Conservation (phyloP, 2,113 vertebrate genomes). For the Macaca mulatta region DNA sequence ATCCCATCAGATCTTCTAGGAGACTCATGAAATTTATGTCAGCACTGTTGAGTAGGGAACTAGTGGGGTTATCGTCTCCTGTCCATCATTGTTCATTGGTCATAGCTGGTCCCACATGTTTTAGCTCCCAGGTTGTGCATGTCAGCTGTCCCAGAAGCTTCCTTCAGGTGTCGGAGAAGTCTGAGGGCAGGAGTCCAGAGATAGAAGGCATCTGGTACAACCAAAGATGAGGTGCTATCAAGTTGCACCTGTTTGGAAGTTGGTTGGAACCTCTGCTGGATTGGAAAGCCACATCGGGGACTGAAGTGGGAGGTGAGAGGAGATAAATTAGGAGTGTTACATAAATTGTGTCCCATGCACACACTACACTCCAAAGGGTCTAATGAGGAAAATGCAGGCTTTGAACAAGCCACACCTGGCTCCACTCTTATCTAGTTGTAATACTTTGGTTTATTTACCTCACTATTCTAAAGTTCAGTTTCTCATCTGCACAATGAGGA, state of each 20-base stretch:
- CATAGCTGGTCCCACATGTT: background rate
- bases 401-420: background rate
- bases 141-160: background rate
- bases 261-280: background rate
- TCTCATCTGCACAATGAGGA: background rate
- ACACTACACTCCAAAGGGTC: no score
- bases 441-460: background rate
- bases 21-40: background rate
- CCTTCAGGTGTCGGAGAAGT: background rate
- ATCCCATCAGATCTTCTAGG: background rate
- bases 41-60: no score
- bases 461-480: background rate
- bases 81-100: background rate
- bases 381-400: background rate
- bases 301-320: background rate
- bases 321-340: background rate
- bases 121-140: background rate
- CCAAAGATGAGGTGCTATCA: background rate
- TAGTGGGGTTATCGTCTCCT: background rate
- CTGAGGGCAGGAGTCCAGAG: background rate
- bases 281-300: background rate
- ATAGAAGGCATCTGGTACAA: background rate
- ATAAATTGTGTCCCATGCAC: no score
- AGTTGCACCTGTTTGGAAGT: background rate
- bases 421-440: background rate